Evolutionary conservation across 2,888 invertebrate genomes (phyloP).

Genomic region (Lycophotia porphyrea): DNA sequence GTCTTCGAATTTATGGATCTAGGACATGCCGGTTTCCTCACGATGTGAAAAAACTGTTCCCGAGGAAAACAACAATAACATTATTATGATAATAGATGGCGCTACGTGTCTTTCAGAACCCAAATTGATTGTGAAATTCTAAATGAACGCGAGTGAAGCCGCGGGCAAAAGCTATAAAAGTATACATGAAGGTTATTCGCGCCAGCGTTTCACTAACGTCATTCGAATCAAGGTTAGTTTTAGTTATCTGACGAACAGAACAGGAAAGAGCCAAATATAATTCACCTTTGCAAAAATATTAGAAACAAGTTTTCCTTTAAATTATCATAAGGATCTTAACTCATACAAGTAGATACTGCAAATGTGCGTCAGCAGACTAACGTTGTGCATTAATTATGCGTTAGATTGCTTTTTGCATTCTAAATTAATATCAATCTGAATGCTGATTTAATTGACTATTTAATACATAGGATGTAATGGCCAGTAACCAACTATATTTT

Average conservation of each 20-base stretch:
- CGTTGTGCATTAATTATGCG: slow-evolving; percentile 1
- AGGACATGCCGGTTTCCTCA: too few relatives aligned
- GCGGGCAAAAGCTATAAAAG: too few relatives aligned
- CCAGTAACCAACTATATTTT: neutral
- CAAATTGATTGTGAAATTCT: too few relatives aligned
- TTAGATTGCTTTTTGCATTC: slow-evolving; percentile 25
- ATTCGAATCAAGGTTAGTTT: slow-evolving; percentile 10
- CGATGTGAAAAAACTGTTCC: too few relatives aligned
- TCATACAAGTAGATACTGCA: neutral
- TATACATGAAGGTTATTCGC: neutral
- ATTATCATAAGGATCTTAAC: neutral
- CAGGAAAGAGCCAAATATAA: slow-evolving; percentile 13
- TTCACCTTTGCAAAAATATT: slow-evolving; percentile 1
- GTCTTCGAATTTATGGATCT: too few relatives aligned
- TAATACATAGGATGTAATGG: neutral
- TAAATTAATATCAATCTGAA: slow-evolving; percentile 10
- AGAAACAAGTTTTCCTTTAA: slow-evolving; percentile 24
- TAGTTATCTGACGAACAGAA: neutral
- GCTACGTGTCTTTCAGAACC: too few relatives aligned
- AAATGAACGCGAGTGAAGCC: too few relatives aligned
- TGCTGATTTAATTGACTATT: neutral
- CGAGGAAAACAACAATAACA: too few relatives aligned
- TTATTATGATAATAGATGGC: too few relatives aligned
- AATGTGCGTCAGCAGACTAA: slow-evolving; percentile 16
- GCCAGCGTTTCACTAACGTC: neutral